Evolutionary conservation across 2,113 vertebrate genomes (phyloP), one percentile per base, ranked within the genome.

Genomic region (Cebidichthys violaceus): DNA sequence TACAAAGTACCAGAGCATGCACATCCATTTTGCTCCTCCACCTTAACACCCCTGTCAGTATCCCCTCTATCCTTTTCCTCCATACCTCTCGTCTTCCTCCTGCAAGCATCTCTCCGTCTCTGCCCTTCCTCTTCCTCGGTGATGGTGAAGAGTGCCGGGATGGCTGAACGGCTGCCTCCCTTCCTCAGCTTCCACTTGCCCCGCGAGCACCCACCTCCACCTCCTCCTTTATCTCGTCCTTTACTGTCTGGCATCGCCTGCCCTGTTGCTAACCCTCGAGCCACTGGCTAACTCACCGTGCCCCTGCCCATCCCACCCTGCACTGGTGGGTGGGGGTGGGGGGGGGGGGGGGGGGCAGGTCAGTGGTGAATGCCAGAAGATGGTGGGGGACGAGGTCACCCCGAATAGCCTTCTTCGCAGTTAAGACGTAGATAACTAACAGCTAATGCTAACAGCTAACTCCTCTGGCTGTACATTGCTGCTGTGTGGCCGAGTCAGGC

Each of bases 111-210:
- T 86, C 71, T 91, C 61, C 93, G 95, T 94, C 93, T 97, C 81
- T 96, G 96, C 91, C 95, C 97, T 85, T 99, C 98, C 72, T 99
- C 98, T 90, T 99, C 98, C 94, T 99, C 98, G 6, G 94, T 96
- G 93, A 99, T 99, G 91, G 98, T 99, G 92, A 98, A 99, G 71
- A 99, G 96, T 67, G 94, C 93, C 27, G 94, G 94, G 70, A 96
- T 93, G 86, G 91, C 86, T 52, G 96, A 93, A 84, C 96, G 96
- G 89, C 94, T 90, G 88, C 93, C 92, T 86, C 92, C 94, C 93
- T 96, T 98, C 94, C 95, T 96, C 92, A 95, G 81, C 68, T 95
- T 96, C 89, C 96, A 94, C 86, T 90, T 96, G 94, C 81, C 94
- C 93, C 31, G 83, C 91, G 78, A 77, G 91, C 85, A 88, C 88